These are phyloP conservation scores for Brienomyrus brachyistius DNA, from an alignment of 2,113 vertebrate species.

Conservation along the genomic window DNA sequence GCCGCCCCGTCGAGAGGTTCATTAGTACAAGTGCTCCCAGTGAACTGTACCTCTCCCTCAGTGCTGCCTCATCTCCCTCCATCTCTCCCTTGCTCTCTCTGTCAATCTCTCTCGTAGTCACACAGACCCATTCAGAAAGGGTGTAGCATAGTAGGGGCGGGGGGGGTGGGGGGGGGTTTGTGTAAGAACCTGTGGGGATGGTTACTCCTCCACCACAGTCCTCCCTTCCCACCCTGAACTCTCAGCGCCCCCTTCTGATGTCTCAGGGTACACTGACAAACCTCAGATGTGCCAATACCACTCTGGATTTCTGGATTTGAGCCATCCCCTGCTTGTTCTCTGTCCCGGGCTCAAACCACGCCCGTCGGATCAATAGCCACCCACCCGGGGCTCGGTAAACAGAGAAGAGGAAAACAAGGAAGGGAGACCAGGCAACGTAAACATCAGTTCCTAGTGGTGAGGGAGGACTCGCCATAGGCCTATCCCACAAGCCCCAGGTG, in stretches of 20 bases:
- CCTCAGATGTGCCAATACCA: background rate
- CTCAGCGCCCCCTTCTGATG: background rate
- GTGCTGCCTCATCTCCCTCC: background rate
- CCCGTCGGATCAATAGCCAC: background rate
- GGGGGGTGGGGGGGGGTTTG: no score
- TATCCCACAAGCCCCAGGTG: background rate
- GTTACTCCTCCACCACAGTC: background rate
- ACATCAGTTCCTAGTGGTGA: background rate
- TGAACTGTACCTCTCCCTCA: conserved; percentile 3
- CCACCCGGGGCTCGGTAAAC: background rate
- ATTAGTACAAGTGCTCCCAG: conserved; percentile 39
- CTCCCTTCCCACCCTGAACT: background rate
- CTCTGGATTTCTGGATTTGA: background rate
- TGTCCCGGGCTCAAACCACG: background rate
- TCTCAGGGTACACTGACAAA: background rate
- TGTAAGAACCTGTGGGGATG: background rate
- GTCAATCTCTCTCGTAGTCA: background rate
- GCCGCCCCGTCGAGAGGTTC: conserved; percentile 33
- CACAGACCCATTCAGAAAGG: background rate
- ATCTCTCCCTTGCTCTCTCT: background rate
- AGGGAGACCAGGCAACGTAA: background rate
- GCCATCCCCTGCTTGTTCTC: background rate
- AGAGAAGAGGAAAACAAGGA: background rate
- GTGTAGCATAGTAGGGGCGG: background rate
- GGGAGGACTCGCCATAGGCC: background rate